A percentile compares a stretch with the other conserved stretches of the same genome.
Evolutionary conservation across 2,888 invertebrate genomes (phyloP).

Genomic region (Pasiphila rectangulata): DNA sequence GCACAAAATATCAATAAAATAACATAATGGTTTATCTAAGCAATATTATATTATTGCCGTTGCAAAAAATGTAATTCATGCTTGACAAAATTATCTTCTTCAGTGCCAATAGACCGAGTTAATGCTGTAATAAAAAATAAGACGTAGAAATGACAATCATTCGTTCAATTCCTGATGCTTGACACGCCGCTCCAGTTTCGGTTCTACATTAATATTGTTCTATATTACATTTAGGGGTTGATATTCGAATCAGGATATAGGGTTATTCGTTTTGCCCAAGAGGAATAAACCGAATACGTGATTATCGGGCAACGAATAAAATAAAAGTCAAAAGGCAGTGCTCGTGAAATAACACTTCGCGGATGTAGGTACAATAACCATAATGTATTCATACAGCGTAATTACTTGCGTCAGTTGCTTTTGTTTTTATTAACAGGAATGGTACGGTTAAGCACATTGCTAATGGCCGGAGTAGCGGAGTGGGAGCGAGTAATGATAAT

Average conservation of each 20-base stretch:
- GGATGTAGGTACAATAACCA: conserved; percentile 37
- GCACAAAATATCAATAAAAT: not conserved
- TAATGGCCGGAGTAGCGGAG: not conserved
- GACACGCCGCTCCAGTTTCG: no score
- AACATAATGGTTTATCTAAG: conserved; percentile 9
- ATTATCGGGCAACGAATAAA: conserved; percentile 34
- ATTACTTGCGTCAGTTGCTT: conserved; percentile 38
- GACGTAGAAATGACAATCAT: conserved; percentile 1
- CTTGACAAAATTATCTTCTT: conserved; percentile 27
- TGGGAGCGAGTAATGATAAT: no score
- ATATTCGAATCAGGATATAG: conserved; percentile 29
- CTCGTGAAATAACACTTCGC: conserved; percentile 40
- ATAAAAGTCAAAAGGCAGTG: conserved; percentile 36
- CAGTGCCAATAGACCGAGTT: conserved; percentile 24
- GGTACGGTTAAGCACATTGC: conserved; percentile 2
- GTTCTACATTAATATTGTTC: not conserved
- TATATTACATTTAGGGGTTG: conserved; percentile 6
- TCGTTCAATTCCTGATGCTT: no score
- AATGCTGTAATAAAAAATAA: conserved; percentile 5
- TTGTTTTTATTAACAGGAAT: not conserved
- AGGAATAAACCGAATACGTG: conserved; percentile 32
- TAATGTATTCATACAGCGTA: conserved; percentile 44
- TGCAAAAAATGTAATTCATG: conserved; percentile 22
- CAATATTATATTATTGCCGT: conserved; percentile 8
- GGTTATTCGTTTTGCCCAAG: conserved; percentile 22